A percentile compares a stretch with the other conserved stretches of the same genome.
Evolutionary conservation across 2,113 vertebrate species (phyloP).

Genomic region (Myiagra hebetior): DNA sequence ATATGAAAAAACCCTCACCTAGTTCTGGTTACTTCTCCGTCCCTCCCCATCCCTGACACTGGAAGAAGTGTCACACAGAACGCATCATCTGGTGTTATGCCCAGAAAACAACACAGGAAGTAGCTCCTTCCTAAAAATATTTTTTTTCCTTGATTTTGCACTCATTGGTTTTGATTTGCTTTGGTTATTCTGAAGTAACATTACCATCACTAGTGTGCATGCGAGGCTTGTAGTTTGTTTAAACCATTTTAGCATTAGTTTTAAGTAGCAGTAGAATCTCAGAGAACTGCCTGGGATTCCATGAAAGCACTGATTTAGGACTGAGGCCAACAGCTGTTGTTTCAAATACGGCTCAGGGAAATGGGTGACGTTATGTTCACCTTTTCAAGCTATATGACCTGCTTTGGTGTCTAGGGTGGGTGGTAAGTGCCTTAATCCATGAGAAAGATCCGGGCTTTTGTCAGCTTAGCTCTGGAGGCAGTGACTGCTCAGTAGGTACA

Average conservation of each 20-base stretch:
- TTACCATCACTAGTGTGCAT: background rate
- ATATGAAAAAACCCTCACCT: background rate
- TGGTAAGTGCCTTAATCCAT: background rate
- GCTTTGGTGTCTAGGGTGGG: background rate
- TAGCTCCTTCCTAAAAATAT: background rate
- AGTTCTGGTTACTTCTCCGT: background rate
- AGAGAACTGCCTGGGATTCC: background rate
- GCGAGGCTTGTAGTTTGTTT: background rate
- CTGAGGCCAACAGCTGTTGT: background rate
- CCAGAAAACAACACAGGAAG: background rate
- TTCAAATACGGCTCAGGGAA: background rate
- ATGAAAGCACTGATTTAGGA: background rate
- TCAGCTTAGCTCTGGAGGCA: background rate
- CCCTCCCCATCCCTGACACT: background rate
- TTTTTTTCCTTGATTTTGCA: background rate
- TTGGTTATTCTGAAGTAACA: background rate
- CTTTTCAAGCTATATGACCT: background rate
- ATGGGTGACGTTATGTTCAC: background rate
- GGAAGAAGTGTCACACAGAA: no score
- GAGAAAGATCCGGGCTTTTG: background rate
- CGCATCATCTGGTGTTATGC: background rate
- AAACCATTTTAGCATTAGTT: background rate
- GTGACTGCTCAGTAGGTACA: rapidly evolving
- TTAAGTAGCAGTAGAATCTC: background rate
- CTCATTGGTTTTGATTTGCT: background rate